These are phyloP conservation scores for Pyrgilauda ruficollis DNA, from an alignment of 2,113 vertebrate genomes.

Conservation along the genomic window DNA sequence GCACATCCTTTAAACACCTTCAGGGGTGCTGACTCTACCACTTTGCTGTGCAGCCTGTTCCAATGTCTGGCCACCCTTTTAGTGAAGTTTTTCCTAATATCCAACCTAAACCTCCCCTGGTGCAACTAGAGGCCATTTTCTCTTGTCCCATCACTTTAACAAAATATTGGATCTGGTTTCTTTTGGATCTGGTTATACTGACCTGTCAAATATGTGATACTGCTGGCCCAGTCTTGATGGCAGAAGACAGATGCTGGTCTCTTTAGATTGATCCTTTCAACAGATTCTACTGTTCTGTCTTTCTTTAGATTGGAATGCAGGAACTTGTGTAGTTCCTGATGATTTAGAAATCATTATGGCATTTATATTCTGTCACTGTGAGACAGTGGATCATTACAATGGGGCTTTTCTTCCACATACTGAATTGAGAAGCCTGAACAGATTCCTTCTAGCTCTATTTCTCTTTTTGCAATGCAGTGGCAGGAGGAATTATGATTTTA, in stretches of 20 bases:
- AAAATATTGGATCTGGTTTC: not conserved
- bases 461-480: not conserved
- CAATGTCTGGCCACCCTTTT: not conserved
- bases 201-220: not conserved
- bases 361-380: not conserved
- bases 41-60: not conserved
- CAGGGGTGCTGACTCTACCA: not conserved
- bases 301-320: not conserved
- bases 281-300: not conserved
- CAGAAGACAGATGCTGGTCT: not conserved
- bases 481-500: slow-evolving; percentile 45
- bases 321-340: not conserved
- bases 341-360: not conserved
- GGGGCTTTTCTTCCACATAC: not conserved
- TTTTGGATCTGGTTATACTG: not conserved
- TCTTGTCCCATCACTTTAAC: not conserved
- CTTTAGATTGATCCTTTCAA: not conserved
- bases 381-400: not conserved
- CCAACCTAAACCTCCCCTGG: not conserved
- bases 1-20: no score
- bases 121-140: not conserved
- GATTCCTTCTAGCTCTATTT: not conserved
- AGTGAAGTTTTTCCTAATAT: not conserved
- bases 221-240: not conserved
- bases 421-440: not conserved